phyloP scores from a whole-genome alignment of 1,140 invertebrate genomes.

The Patella vulgata region DNA sequence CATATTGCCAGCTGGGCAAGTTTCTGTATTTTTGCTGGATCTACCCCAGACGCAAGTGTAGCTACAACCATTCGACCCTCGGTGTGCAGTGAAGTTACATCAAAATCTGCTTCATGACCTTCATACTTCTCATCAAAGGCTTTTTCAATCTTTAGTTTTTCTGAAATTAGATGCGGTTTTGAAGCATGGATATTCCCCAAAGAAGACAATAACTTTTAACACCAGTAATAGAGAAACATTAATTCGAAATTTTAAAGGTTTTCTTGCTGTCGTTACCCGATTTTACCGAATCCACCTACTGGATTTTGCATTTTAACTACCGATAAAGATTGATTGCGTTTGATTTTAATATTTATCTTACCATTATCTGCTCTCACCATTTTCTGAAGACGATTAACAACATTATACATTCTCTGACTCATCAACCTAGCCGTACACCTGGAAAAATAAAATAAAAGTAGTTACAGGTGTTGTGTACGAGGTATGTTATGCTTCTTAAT shows the following conservation, averaged over 20 bases:
- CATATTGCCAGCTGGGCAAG: constrained; percentile 40
- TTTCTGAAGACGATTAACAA: constrained; percentile 39
- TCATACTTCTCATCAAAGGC: constrained; percentile 44
- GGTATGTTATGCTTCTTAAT: no score
- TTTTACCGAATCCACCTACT: no score
- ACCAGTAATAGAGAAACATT: no score
- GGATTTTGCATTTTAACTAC: no score
- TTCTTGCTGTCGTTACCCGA: no score
- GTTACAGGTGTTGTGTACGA: no score
- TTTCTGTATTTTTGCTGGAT: constrained; percentile 6
- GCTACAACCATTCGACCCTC: constrained; percentile 41
- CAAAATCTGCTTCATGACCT: constrained; percentile 12
- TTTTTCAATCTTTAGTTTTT: constrained; percentile 33
- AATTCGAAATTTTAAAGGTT: no score
- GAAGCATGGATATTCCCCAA: no score
- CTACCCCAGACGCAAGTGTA: constrained; percentile 12
- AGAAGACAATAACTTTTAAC: no score
- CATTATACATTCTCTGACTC: constrained; percentile 37
- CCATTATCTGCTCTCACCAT: constrained; percentile 20
- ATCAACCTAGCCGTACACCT: constrained; percentile 46
- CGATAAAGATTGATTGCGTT: no score
- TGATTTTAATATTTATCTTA: no score
- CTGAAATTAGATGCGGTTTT: constrained; percentile 12
- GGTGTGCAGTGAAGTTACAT: constrained; percentile 22
- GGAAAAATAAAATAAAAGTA: no score